A percentile compares a stretch with the other conserved stretches of the same genome.
phyloP scores from a whole-genome alignment of 2,888 invertebrate genomes.

The Pollenia amentaria region DNA sequence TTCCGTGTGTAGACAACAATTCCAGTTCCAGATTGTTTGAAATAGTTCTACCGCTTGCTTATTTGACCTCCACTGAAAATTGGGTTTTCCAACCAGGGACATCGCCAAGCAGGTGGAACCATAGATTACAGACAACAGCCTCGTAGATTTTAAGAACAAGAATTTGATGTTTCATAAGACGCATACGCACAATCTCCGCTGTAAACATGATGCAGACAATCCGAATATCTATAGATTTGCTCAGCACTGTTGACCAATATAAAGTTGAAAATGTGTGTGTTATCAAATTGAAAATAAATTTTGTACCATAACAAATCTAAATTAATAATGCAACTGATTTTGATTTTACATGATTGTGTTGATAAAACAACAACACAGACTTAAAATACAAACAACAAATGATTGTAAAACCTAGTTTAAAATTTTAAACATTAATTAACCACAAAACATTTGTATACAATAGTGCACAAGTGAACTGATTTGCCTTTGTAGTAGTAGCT shows the following conservation, averaged over 20 bases:
- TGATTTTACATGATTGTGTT: neutral
- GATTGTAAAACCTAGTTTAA: neutral
- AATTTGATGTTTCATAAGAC: no score
- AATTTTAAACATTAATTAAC: conserved; percentile 53
- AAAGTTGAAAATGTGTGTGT: conserved; percentile 12
- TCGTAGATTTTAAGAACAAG: no score
- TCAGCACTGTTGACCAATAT: conserved; percentile 30
- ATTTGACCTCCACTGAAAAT: no score
- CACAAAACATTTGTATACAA: conserved; percentile 33
- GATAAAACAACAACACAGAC: conserved; percentile 2
- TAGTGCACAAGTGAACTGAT: conserved; percentile 36
- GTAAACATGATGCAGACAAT: no score
- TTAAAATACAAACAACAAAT: neutral
- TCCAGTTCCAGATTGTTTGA: no score
- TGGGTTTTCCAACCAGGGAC: no score
- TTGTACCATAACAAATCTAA: conserved; percentile 24
- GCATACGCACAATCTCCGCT: no score
- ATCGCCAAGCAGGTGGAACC: no score
- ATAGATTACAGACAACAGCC: no score
- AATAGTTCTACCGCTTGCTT: no score
- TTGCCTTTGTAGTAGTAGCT: neutral
- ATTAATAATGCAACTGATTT: conserved; percentile 55
- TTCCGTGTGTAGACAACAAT: no score
- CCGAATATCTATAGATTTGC: neutral
- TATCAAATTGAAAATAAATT: conserved; percentile 41